These are phyloP conservation scores for Ophioninae sp. DNA, from an alignment of 2,888 invertebrate species.

Conservation along the genomic window DNA sequence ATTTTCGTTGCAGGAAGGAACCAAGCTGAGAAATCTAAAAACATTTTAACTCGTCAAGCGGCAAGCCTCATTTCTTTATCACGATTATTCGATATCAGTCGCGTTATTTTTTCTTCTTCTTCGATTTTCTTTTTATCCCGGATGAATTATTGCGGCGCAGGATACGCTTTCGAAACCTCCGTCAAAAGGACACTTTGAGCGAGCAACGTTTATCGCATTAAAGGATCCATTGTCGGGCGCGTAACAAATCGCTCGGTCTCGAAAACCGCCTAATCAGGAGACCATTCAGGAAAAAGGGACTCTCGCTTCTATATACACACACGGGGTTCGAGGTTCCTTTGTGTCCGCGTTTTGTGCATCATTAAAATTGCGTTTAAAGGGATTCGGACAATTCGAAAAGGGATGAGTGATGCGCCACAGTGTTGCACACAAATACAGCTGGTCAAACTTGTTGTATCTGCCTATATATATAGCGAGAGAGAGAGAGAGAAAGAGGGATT, in stretches of 20 bases:
- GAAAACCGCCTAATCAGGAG: slow-evolving; percentile 67
- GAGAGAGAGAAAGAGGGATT: too few species aligned
- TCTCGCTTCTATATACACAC: slow-evolving; percentile 40
- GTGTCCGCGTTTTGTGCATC: slow-evolving; percentile 64
- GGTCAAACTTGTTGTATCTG: slow-evolving; percentile 42
- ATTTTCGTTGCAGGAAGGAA: too few species aligned
- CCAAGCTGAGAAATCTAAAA: too few species aligned
- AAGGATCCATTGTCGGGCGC: slow-evolving; percentile 63
- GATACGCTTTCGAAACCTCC: slow-evolving; percentile 16
- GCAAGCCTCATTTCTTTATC: background rate
- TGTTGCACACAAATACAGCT: slow-evolving; percentile 31
- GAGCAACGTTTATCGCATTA: slow-evolving; percentile 64
- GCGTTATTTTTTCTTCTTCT: background rate
- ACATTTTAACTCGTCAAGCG: background rate
- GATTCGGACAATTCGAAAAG: slow-evolving; percentile 63
- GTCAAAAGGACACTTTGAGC: slow-evolving; percentile 31
- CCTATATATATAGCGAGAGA: background rate
- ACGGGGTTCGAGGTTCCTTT: slow-evolving; percentile 62
- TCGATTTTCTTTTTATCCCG: background rate
- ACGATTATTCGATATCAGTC: background rate
- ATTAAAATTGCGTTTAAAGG: slow-evolving; percentile 72
- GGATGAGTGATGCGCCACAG: slow-evolving; percentile 42
- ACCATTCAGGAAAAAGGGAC: slow-evolving; percentile 63
- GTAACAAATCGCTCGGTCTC: slow-evolving; percentile 66
- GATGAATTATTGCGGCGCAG: slow-evolving; percentile 20